These are phyloP conservation scores for Maccullochella peelii DNA, from an alignment of 2,113 vertebrate species.

Conservation along the genomic window DNA sequence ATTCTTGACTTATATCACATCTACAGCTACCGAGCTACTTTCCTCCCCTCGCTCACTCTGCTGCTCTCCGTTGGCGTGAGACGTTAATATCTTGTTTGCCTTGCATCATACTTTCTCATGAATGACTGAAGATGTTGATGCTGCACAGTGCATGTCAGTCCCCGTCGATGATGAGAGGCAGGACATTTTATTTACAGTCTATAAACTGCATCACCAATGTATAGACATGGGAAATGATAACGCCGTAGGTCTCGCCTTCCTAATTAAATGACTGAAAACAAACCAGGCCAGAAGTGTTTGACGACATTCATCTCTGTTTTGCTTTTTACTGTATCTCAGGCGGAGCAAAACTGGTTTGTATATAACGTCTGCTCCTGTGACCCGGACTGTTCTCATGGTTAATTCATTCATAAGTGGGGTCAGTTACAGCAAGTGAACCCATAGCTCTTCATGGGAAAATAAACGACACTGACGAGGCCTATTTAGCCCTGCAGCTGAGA, in stretches of 20 bases:
- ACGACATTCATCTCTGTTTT: not conserved
- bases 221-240: slow-evolving; percentile 34
- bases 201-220: slow-evolving; percentile 10
- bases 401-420: slow-evolving; percentile 44
- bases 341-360: not conserved
- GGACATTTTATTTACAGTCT: slow-evolving; percentile 14
- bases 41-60: not conserved
- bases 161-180: slow-evolving; percentile 10
- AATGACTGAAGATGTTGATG: slow-evolving; percentile 38
- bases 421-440: slow-evolving; percentile 36
- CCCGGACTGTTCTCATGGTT: slow-evolving; percentile 1
- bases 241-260: not conserved
- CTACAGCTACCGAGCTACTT: slow-evolving; percentile 4
- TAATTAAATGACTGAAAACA: slow-evolving; percentile 39
- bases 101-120: slow-evolving; percentile 32
- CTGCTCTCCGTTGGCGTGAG: slow-evolving; percentile 18
- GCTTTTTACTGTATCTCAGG: not conserved
- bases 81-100: slow-evolving; percentile 22
- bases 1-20: slow-evolving; percentile 24
- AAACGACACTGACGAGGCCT: slow-evolving; percentile 7
- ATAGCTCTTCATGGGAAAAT: slow-evolving; percentile 38
- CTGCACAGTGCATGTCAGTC: not conserved
- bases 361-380: slow-evolving; percentile 16
- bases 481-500: slow-evolving; percentile 5
- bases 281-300: not conserved